Percentiles rank a stretch among this genome's conserved stretches.
Evolutionary conservation across 2,888 invertebrate species (phyloP).

Genomic region (Heterodera filipjevi): DNA sequence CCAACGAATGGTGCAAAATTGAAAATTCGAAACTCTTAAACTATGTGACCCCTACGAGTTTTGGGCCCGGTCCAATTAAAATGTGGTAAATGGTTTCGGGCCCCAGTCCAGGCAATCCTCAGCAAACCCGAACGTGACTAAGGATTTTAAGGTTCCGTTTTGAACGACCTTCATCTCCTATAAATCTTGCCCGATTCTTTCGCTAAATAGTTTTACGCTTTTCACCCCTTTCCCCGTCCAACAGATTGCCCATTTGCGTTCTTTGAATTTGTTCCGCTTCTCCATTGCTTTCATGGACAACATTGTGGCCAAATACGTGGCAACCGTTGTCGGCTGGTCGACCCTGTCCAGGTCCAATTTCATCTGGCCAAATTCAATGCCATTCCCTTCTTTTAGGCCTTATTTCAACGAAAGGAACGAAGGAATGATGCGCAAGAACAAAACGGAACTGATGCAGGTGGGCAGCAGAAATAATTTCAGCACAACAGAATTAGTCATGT

Average conservation of each 20-base stretch:
- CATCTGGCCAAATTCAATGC: neutral
- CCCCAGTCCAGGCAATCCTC: no score
- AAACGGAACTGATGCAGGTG: constrained; percentile 78
- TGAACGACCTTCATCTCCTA: no score
- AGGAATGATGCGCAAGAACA: constrained; percentile 76
- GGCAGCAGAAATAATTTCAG: no score
- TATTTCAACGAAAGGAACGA: constrained; percentile 80
- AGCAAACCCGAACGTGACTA: no score
- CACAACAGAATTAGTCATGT: no score
- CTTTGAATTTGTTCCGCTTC: constrained; percentile 52
- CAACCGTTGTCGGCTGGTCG: constrained; percentile 92
- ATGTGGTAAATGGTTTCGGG: no score
- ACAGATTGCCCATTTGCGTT: constrained; percentile 62
- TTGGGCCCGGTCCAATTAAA: neutral
- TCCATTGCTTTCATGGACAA: constrained; percentile 91
- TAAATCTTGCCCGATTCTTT: no score
- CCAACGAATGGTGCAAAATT: constrained; percentile 74
- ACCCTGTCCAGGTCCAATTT: constrained; percentile 77
- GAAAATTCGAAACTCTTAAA: neutral
- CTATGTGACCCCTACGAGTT: neutral
- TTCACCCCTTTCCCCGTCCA: no score
- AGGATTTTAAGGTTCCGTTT: no score
- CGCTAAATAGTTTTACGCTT: neutral
- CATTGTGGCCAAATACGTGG: constrained; percentile 91
- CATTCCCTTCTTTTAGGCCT: constrained; percentile 71